phyloP scores from a whole-genome alignment of 2,888 invertebrate species.

The Watsonalla binaria region DNA sequence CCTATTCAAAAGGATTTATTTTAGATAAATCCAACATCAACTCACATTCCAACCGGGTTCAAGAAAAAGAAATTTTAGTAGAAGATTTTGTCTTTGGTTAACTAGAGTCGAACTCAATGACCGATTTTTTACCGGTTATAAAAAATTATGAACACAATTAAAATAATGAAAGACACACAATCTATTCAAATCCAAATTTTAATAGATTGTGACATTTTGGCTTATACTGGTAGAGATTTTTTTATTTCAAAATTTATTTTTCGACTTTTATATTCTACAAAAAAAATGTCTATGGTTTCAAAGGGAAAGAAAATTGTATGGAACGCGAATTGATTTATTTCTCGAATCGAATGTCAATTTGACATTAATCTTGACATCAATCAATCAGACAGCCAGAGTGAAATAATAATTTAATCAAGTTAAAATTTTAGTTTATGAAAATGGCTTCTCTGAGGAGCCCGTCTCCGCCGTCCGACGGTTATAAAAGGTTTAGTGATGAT shows the following conservation, averaged over 20 bases:
- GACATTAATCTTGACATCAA: too few species aligned
- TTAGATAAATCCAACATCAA: slow-evolving; percentile 53
- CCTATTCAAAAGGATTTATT: slow-evolving; percentile 63
- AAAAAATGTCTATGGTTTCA: too few species aligned
- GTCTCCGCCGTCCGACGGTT: slow-evolving; percentile 80
- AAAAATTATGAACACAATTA: slow-evolving; percentile 1
- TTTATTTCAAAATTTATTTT: too few species aligned
- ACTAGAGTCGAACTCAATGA: slow-evolving; percentile 17
- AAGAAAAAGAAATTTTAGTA: slow-evolving; percentile 64
- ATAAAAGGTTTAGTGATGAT: slow-evolving; percentile 82
- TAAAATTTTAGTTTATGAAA: slow-evolving; percentile 59
- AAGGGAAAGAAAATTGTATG: too few species aligned
- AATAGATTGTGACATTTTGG: too few species aligned
- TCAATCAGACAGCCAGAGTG: slow-evolving; percentile 9
- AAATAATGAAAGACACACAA: too few species aligned
- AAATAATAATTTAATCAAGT: slow-evolving; percentile 7
- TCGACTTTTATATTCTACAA: too few species aligned
- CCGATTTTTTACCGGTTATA: slow-evolving; percentile 13
- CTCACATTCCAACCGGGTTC: slow-evolving; percentile 74
- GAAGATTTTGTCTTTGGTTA: slow-evolving; percentile 37
- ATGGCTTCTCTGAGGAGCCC: slow-evolving; percentile 78
- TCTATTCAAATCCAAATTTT: too few species aligned
- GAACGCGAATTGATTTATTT: too few species aligned
- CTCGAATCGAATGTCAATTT: too few species aligned
- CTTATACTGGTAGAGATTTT: too few species aligned